These are phyloP conservation scores for Drosophila murphyi DNA, from an alignment of 1,140 invertebrate genomes.

Conservation along the genomic window DNA sequence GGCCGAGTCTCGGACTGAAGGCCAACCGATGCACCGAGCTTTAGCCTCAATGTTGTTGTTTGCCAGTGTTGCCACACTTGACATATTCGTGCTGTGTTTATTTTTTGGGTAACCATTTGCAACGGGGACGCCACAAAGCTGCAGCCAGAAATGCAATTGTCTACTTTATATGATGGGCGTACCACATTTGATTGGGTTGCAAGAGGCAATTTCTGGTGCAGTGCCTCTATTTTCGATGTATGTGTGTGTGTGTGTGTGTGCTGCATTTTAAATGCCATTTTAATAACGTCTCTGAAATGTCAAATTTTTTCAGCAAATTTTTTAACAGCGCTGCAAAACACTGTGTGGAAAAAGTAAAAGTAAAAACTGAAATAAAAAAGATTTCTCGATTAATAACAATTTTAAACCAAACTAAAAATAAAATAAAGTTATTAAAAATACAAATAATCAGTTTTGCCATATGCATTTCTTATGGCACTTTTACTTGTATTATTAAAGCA, in stretches of 20 bases:
- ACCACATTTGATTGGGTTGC: not conserved
- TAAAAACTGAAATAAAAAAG: not conserved
- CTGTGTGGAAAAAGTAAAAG: conserved; percentile 7
- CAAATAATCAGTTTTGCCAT: no score
- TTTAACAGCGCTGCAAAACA: not conserved
- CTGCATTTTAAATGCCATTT: conserved; percentile 39
- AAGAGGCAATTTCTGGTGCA: not conserved
- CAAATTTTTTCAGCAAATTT: conserved; percentile 19
- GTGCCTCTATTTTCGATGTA: not conserved
- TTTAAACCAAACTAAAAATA: not conserved
- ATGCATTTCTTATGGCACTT: no score
- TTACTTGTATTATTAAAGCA: not conserved
- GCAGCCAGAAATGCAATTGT: conserved; percentile 31
- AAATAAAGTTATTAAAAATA: not conserved
- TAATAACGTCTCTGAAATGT: conserved; percentile 39
- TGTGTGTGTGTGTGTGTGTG: conserved; percentile 7
- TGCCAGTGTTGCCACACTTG: conserved; percentile 48
- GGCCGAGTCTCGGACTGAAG: conserved; percentile 51
- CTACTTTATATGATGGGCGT: no score
- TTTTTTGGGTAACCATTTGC: conserved; percentile 39
- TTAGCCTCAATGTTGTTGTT: conserved; percentile 23
- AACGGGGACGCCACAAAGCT: conserved; percentile 42
- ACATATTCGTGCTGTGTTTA: conserved; percentile 76
- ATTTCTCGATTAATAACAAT: not conserved
- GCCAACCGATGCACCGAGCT: conserved; percentile 28